Evolutionary conservation across 2,113 vertebrate genomes (phyloP), one percentile per base, ranked within the genome.

Genomic region (Pterocles burchelli): DNA sequence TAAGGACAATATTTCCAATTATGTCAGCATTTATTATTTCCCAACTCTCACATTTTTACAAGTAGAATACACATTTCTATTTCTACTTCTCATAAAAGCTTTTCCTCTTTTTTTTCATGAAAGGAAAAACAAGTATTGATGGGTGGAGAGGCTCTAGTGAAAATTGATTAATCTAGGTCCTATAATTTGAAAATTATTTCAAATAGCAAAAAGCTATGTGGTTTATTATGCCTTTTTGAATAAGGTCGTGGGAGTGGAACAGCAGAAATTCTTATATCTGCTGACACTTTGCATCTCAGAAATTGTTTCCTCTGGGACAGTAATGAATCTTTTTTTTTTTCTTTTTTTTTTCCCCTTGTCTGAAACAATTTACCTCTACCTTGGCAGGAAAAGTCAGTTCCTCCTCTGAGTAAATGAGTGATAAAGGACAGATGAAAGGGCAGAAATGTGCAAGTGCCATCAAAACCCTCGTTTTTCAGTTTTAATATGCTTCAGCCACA

Each of bases 381-480:
- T 78, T 96, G 92, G 79, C 94, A 95, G 78, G 57, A 89, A 96
- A 95, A 95, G 76, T 91, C 49, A 88, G 85, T 93, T 92, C 51
- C 70, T 93, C 29, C 66, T 95, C 24, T 75, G 51, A 91, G 45
- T 77, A 91, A 96, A 93, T 89, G 57, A 55, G 45, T 65, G 49
- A 78, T 73, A 87, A 94, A 91, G 77, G 74, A 71, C 81, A 93
- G 58, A 93, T 90, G 66, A 96, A 96, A 94, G 86, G 88, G 90
- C 41, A 90, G 66, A 72, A 91, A 88, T 78, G 38, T 88, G 58
- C 26, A 77, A 91, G 76, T 79, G 76, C 90, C 89, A 87, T 92
- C 55, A 94, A 94, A 87, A 4, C 24, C 14, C 63, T 91, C 13
- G 58, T 74, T 83, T 88, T 77, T 89, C 73, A 82, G 54, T 92